Conservation (phyloP, 2,888 invertebrate species). For the Chymomyza fuscimana region DNA sequence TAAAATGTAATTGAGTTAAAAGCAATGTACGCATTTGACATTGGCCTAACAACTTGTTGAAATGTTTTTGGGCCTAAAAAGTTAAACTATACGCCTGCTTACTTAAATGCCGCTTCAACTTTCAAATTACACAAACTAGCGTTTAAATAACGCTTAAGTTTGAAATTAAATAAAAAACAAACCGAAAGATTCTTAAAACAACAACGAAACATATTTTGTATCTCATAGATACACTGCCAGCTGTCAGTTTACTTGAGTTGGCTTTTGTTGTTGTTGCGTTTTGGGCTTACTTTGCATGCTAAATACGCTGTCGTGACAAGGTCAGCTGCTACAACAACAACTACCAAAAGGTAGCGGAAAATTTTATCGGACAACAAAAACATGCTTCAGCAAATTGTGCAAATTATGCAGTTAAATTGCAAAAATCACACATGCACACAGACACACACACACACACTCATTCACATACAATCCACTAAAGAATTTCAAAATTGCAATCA, state of each 20-base stretch:
- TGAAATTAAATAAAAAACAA: neutral
- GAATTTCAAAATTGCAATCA: slow-evolving; percentile 33
- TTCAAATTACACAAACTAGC: neutral
- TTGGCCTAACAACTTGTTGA: slow-evolving; percentile 32
- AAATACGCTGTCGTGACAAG: slow-evolving; percentile 39
- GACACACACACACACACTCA: neutral
- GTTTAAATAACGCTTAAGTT: neutral
- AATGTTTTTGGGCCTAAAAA: slow-evolving; percentile 8
- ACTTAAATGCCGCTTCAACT: slow-evolving; percentile 2
- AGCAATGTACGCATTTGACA: slow-evolving; percentile 54
- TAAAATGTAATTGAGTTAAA: slow-evolving; percentile 41
- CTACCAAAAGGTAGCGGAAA: neutral
- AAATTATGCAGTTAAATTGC: slow-evolving; percentile 12
- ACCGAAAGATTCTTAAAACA: neutral
- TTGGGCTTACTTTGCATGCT: slow-evolving; percentile 40
- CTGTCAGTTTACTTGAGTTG: slow-evolving; percentile 7
- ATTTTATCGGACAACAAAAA: slow-evolving; percentile 33
- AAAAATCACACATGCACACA: neutral
- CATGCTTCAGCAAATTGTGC: slow-evolving; percentile 35
- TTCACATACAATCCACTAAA: slow-evolving; percentile 10
- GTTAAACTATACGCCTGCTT: neutral
- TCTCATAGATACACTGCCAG: neutral
- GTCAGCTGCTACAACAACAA: slow-evolving; percentile 29
- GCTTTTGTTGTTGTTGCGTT: slow-evolving; percentile 11
- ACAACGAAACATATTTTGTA: neutral